Base-by-base conservation (phyloP, 2,113 vertebrate species). In the Thryonomys swinderianus region DNA sequence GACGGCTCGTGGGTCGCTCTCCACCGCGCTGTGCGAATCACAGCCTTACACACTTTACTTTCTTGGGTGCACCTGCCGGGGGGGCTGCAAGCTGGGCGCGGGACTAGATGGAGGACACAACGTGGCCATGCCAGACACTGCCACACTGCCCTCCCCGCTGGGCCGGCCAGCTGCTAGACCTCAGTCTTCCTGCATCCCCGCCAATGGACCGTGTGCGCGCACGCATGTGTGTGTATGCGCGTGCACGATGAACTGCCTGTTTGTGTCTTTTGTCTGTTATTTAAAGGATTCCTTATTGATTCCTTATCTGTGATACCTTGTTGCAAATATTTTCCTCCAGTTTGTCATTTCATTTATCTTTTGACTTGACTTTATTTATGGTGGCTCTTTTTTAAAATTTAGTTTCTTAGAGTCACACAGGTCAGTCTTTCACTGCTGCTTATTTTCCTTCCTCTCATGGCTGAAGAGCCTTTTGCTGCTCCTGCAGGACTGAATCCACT, bases 111-210 rank as follows among this genome's bases (percentile, higher is more conserved):
- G 76, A 6, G 34, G 69, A 48, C 2, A 53, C 14, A n/a, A 9
- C 1, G 2, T 12, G 25, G 61, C 64, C 16, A 34, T 17, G 32
- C 40, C 3, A 91, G 64, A 16, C 17, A 4, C 3, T 21, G 53
- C 23, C 61, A 34, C 20, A 37, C 20, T 0, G 20, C 62, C 51
- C n/a, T 27, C 21, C 23, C 34, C 5, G 1, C 4, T 11, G 32
- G 7, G n/a, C 11, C 25, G n/a, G 1, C 10, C 13, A 14, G 1
- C 40, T 18, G 27, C 1, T 17, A 30, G 48, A 18, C 6, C 20
- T 0, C 17, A 7, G 2, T 21, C 30, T 37, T n/a, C 42, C 0
- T 27, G 32, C 1, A 40, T 27, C 81, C 30, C 64, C 0, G 5
- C 40, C 32, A 48, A 17, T 0, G 30, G 9, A 67, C 37, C 3